Conservation (phyloP, 2,888 invertebrate genomes). For the Cinara cedri region DNA sequence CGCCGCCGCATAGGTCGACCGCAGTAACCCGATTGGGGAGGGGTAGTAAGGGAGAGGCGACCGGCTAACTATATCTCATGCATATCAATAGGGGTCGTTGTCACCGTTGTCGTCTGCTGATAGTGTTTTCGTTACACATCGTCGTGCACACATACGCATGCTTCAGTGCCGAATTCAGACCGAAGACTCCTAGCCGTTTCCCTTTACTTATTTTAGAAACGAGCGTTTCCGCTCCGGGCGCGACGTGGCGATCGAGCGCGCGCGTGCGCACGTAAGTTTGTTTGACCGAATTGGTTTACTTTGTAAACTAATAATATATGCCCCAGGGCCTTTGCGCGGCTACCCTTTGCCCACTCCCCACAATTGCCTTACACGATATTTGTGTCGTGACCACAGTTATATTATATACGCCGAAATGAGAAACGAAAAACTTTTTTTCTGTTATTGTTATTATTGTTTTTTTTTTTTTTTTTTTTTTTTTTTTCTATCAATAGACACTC, state of each 20-base stretch:
- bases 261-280: slow-evolving; percentile 36
- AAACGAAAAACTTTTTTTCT: slow-evolving; percentile 39
- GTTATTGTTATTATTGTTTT: no score
- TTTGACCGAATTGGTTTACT: slow-evolving; percentile 53
- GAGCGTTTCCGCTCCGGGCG: slow-evolving; percentile 36
- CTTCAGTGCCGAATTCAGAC: slow-evolving; percentile 11
- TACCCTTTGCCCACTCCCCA: no score
- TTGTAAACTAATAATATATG: slow-evolving; percentile 54
- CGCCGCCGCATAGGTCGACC: neutral
- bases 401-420: no score
- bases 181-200: slow-evolving; percentile 32
- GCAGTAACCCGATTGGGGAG: neutral
- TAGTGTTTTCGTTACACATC: slow-evolving; percentile 15
- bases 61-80: slow-evolving; percentile 32
- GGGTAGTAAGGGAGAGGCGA: neutral
- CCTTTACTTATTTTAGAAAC: slow-evolving; percentile 48
- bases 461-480: neutral
- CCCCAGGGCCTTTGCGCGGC: no score
- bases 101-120: neutral
- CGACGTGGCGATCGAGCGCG: neutral
- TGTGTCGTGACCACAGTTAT: no score
- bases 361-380: no score
- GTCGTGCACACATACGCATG: neutral
- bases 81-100: slow-evolving; percentile 47
- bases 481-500: no score